Evolutionary conservation across 2,797 vertebrate genomes (phyloP).

Genomic region (Clarias pachynema): DNA sequence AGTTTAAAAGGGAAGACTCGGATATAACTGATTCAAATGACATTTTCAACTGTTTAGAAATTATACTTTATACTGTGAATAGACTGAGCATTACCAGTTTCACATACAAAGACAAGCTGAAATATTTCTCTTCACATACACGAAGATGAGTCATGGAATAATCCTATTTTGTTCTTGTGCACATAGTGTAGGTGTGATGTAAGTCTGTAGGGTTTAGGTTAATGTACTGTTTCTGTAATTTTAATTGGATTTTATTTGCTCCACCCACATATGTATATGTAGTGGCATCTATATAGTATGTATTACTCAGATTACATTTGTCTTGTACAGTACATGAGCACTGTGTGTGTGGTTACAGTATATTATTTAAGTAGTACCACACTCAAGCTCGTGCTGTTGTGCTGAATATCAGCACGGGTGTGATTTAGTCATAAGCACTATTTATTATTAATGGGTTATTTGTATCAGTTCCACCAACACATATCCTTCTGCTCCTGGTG

Average conservation of each 20-base stretch:
- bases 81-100: background rate
- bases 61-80: background rate
- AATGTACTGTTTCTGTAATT: background rate
- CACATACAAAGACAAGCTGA: background rate
- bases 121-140: background rate
- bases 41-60: background rate
- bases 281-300: background rate
- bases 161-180: background rate
- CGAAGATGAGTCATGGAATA: background rate
- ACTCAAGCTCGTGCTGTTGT: too few species aligned
- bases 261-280: background rate
- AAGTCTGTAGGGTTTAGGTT: background rate
- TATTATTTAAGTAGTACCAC: too few species aligned
- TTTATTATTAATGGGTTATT: too few species aligned
- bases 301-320: background rate
- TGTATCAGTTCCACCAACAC: too few species aligned
- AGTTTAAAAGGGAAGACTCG: background rate
- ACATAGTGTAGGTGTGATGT: background rate
- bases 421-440: too few species aligned
- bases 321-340: background rate
- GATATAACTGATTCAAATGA: background rate
- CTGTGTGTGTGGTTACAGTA: background rate
- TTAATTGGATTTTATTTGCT: background rate
- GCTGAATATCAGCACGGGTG: too few species aligned
- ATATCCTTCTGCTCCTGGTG: too few species aligned